These are phyloP conservation scores for Chionis minor DNA, from an alignment of 2,113 vertebrate species.

Conservation along the genomic window DNA sequence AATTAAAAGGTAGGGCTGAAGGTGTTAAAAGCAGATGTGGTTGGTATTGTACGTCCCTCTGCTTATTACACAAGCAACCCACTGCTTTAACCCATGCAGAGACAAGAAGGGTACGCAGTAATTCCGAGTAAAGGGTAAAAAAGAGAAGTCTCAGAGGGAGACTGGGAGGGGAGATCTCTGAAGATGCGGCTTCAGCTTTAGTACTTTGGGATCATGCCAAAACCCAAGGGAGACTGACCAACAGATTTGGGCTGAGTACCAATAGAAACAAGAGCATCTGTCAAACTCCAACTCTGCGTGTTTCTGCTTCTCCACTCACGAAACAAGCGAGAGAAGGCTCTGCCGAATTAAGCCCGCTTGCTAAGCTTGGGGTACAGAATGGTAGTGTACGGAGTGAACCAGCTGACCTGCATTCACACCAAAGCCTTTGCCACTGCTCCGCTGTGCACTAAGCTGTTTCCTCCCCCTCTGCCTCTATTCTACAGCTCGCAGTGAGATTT, in stretches of 20 bases:
- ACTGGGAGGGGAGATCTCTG: not conserved
- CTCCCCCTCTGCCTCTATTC: not conserved
- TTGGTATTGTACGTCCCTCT: not conserved
- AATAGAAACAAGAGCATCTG: not conserved
- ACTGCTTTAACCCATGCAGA: not conserved
- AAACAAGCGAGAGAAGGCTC: not conserved
- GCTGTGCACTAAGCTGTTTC: not conserved
- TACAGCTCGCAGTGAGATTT: not conserved
- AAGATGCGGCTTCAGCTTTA: not conserved
- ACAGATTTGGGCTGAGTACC: not conserved
- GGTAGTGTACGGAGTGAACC: not conserved
- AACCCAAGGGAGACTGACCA: not conserved
- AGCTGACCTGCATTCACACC: not conserved
- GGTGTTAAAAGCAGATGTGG: not conserved
- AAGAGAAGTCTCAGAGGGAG: not conserved
- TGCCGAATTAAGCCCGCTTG: not conserved
- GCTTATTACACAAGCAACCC: not conserved
- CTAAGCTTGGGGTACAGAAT: not conserved
- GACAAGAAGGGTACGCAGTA: accelerated
- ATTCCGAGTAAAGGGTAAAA: not conserved
- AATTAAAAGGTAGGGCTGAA: not conserved
- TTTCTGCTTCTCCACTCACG: not conserved
- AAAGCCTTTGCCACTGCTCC: not conserved
- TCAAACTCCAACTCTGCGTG: not conserved
- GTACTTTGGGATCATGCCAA: not conserved